Evolutionary conservation across 1,140 invertebrate species (phyloP).

Genomic region (Ceratosolen fusciceps): DNA sequence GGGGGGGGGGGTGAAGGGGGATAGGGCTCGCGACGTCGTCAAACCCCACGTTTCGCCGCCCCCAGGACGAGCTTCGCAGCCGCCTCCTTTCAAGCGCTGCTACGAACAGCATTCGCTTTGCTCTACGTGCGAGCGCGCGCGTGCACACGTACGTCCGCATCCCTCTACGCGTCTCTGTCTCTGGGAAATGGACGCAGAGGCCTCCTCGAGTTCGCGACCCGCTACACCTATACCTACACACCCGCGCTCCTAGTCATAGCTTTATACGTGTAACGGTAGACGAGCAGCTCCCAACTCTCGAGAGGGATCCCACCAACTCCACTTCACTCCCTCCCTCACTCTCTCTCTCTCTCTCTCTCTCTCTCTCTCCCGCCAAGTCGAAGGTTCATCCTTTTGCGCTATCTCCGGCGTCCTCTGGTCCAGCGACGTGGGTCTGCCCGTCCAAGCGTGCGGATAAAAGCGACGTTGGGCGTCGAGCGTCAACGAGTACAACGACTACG

Average conservation of each 20-base stretch:
- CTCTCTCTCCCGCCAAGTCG: not conserved
- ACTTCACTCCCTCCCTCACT: slow-evolving; percentile 10
- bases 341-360: slow-evolving; percentile 38
- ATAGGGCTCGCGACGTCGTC: too few species aligned
- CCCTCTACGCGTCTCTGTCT: too few species aligned
- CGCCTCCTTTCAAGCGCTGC: not conserved
- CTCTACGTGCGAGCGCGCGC: slow-evolving; percentile 33
- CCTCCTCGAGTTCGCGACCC: not conserved
- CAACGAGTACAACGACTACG: not conserved
- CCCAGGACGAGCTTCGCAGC: not conserved
- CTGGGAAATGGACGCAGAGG: slow-evolving; percentile 35
- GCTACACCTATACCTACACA: not conserved
- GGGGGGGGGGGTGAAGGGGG: too few species aligned
- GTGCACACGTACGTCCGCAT: slow-evolving; percentile 1
- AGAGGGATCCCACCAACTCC: slow-evolving; percentile 3
- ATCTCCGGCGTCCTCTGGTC: slow-evolving; percentile 21
- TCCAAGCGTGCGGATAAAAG: slow-evolving; percentile 39
- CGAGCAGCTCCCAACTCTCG: not conserved
- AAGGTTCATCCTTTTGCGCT: slow-evolving; percentile 38
- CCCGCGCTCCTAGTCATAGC: not conserved
- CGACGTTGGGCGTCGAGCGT: slow-evolving; percentile 20
- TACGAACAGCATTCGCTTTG: too few species aligned
- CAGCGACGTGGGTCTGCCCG: slow-evolving; percentile 10
- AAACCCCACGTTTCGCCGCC: slow-evolving; percentile 1
- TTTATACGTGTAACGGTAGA: not conserved